Evolutionary conservation across 2,113 vertebrate species (phyloP).

Genomic region (Coptodon rendalli): DNA sequence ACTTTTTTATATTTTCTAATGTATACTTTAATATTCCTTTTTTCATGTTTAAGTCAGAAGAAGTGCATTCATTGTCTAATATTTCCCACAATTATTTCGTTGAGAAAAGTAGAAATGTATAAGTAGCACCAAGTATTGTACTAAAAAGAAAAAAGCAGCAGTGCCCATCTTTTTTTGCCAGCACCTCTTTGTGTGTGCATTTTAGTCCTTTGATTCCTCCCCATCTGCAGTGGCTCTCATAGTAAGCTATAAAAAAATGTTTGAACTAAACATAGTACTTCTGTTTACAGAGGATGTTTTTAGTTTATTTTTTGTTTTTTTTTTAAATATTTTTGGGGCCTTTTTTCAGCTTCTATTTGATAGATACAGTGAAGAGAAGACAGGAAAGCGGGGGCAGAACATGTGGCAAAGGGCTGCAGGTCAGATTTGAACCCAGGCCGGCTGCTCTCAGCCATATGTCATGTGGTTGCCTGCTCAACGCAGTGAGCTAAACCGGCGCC

Average conservation of each 20-base stretch:
- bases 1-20: background rate
- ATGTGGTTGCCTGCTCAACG: background rate
- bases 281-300: background rate
- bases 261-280: background rate
- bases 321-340: background rate
- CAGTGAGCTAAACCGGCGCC: background rate
- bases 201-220: background rate
- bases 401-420: background rate
- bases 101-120: background rate
- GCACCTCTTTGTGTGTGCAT: fast-evolving
- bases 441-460: background rate
- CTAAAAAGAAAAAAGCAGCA: background rate
- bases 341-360: background rate
- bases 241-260: background rate
- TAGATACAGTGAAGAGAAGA: background rate
- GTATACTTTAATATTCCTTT: background rate
- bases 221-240: background rate
- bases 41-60: background rate
- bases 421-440: background rate
- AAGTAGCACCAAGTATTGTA: background rate
- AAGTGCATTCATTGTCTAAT: background rate
- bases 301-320: background rate
- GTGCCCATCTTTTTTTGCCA: background rate
- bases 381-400: background rate
- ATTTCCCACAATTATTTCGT: background rate